phyloP scores from a whole-genome alignment of 2,113 vertebrate genomes.

The Epinephelus fuscoguttatus region DNA sequence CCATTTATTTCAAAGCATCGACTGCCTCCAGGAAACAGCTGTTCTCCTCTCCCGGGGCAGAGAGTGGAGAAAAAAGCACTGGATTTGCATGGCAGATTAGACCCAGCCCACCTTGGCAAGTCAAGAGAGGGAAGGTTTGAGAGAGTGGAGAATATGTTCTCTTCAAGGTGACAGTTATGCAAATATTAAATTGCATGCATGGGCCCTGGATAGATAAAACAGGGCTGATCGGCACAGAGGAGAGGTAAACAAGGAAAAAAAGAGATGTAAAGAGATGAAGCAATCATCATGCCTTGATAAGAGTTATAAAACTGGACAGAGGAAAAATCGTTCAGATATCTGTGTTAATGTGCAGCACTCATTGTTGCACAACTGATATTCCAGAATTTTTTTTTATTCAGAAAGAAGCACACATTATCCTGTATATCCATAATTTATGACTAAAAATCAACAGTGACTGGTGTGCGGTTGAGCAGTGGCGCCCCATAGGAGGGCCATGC shows the following conservation, averaged over 20 bases:
- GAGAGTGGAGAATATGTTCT: constrained; percentile 41
- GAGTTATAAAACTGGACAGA: not conserved
- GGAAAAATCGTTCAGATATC: not conserved
- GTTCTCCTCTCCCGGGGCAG: not conserved
- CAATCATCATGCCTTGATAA: not conserved
- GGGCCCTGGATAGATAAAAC: constrained; percentile 5
- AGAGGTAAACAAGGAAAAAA: not conserved
- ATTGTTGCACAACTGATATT: not conserved
- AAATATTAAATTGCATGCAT: constrained; percentile 64
- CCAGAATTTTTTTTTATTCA: not conserved
- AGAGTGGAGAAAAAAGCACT: not conserved
- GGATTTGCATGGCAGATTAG: constrained; percentile 71
- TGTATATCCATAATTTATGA: not conserved
- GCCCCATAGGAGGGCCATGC: too few relatives aligned
- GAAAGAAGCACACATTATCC: not conserved
- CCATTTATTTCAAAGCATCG: not conserved
- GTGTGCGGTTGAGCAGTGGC: not conserved
- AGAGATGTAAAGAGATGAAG: not conserved
- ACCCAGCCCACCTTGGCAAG: constrained; percentile 40
- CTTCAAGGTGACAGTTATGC: constrained; percentile 78
- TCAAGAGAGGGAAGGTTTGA: constrained; percentile 23
- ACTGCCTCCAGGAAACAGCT: constrained; percentile 57
- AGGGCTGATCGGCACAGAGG: not conserved
- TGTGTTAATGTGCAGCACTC: not conserved
- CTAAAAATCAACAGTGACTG: not conserved